Base-by-base conservation (phyloP, 2,113 vertebrate genomes). In the Mormyrus lacerda region DNA sequence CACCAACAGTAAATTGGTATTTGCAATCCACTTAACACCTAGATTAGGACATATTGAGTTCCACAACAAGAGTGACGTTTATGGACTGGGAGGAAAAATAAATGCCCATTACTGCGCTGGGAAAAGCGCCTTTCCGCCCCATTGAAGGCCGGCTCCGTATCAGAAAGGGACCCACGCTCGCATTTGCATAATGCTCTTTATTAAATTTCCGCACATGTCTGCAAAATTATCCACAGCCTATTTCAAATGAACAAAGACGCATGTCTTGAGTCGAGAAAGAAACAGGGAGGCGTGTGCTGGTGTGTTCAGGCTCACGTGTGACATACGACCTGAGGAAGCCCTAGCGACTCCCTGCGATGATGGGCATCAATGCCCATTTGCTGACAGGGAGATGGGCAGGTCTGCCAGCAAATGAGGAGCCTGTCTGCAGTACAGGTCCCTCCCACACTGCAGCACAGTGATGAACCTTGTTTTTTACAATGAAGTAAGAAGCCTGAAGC, bases 11-110 rank as follows among this genome's bases (percentile, higher is more conserved):
- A 82, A 79, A 87, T 58, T 69, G 39, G 87, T 88, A 90, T 90
- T 88, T 90, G 82, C 79, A 90, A 88, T 88, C 51, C 87, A 88
- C 87, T 88, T 90, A 90, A 88, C 73, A 83, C 89, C 50, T 88
- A 90, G 51, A 90, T 83, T 85, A 88, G 87, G 89, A 90, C 87
- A 10, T 90, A 90, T 83, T 88, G 79, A 88, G 89, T 82, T 65
- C 47, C 53, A 85, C 76, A 61, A 27, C 73, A 88, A 85, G 73
- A 65, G 35, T 58, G 89, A 88, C 76, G 87, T 90, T 84, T 90
- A 47, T 48, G 21, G 51, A 84, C 85, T 27, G 31, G 51, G 89
- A 45, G 17, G 89, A 11, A 53, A 90, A 90, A 79, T 87, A 65
- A 87, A 87, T 82, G 65, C 35, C 65, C 73, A 87, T 58, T 90